A percentile compares a stretch with the other conserved stretches of the same genome.
Evolutionary conservation across 2,113 vertebrate genomes (phyloP).

Genomic region (Austrofundulus limnaeus): DNA sequence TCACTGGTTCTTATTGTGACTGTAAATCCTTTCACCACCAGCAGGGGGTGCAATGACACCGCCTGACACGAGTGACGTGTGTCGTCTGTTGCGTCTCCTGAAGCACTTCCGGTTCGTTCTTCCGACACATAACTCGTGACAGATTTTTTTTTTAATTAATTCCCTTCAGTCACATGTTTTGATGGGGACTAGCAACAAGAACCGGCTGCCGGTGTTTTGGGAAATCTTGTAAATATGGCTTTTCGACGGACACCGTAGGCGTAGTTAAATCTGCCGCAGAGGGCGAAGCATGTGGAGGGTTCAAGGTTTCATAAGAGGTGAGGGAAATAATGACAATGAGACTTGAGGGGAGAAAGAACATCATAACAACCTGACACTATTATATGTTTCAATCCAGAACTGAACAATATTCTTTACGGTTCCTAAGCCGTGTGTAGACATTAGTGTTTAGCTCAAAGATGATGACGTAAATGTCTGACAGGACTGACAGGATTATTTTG

Average conservation of each 20-base stretch:
- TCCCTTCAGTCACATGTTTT: background rate
- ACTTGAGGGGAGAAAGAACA: background rate
- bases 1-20: no score
- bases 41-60: conserved; percentile 16
- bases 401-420: no score
- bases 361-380: background rate
- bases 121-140: conserved; percentile 31
- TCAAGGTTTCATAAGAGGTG: conserved; percentile 76
- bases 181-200: rapidly evolving
- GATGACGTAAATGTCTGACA: no score
- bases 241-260: background rate
- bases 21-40: background rate
- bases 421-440: no score
- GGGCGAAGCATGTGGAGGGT: conserved; percentile 75
- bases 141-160: background rate
- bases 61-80: background rate
- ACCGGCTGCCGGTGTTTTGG: rapidly evolving
- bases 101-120: conserved; percentile 35
- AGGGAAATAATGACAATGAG: conserved; percentile 21
- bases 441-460: no score
- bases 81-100: conserved; percentile 32
- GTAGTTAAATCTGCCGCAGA: conserved; percentile 7
- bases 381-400: no score
- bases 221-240: conserved; percentile 17
- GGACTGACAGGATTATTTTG: no score